These are phyloP conservation scores for Streblospio benedicti DNA, from an alignment of 1,140 invertebrate species.

Conservation along the genomic window DNA sequence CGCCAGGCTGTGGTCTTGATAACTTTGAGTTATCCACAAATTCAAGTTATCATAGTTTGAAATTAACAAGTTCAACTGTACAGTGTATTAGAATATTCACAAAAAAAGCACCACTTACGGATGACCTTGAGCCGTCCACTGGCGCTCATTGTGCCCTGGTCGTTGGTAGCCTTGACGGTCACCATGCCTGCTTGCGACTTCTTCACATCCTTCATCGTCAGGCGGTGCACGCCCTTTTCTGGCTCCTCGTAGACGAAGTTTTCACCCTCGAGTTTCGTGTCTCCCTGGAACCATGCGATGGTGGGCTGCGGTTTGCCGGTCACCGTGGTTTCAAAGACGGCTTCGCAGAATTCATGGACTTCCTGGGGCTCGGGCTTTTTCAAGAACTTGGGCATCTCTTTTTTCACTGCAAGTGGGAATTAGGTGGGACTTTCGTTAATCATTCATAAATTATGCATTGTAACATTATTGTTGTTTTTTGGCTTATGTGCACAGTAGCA, in stretches of 20 bases:
- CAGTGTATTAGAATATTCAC: too few relatives aligned
- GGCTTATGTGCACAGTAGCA: too few relatives aligned
- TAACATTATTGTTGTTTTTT: too few relatives aligned
- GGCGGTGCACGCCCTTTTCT: constrained; percentile 87
- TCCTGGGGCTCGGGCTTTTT: constrained; percentile 39
- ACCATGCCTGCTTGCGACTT: constrained; percentile 77
- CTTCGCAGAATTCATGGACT: constrained; percentile 32
- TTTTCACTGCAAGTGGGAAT: constrained; percentile 38
- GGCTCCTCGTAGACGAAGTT: constrained; percentile 66
- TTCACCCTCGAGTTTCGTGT: constrained; percentile 55
- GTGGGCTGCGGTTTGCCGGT: constrained; percentile 42
- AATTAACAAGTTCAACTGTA: too few relatives aligned
- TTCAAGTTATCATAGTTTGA: too few relatives aligned
- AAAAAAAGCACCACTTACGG: too few relatives aligned
- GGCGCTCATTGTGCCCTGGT: constrained; percentile 65
- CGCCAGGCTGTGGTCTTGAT: too few relatives aligned
- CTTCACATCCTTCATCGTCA: constrained; percentile 71
- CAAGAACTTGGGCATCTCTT: constrained; percentile 41
- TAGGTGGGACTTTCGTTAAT: too few relatives aligned
- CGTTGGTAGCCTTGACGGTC: constrained; percentile 82
- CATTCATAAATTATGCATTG: too few relatives aligned
- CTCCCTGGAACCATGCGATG: constrained; percentile 48
- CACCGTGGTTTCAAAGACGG: constrained; percentile 45
- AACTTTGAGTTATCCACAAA: too few relatives aligned
- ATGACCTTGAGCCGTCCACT: constrained; percentile 34